Base-by-base conservation (phyloP, 2,113 vertebrate genomes). In the Girardinichthys multiradiatus region DNA sequence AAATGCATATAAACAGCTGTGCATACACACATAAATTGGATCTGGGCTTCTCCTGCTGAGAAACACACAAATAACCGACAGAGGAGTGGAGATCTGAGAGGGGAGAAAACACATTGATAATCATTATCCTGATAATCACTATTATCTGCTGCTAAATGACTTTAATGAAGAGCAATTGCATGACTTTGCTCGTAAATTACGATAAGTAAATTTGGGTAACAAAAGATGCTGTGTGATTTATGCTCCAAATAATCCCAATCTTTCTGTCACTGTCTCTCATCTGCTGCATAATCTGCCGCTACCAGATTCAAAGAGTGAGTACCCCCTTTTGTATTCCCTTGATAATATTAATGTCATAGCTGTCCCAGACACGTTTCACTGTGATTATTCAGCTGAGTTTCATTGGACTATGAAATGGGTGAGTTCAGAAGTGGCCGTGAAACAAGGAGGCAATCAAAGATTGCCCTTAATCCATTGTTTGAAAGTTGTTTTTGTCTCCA, bases 251-350 rank as follows among this genome's bases (percentile, higher is more conserved):
- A 72, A 73, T 76, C 57, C 74, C 60, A 74, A 63, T 86, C 48
- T 54, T n/a, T 89, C 57, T 76, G 19, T 86, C 73, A 75, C 65
- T 87, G 58, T 88, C 70, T 87, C 29, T 74, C 45, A 35, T 72
- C 85, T 79, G 79, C 81, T 85, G 85, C 93, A 13, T 76, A 66
- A 19, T 75, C 72, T 67, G 77, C 84, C 80, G 75, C 81, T 90
- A 89, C 87, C 94, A 99, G 97, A 94, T 99, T 99, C 94, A 99
- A 99, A 95, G 97, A 98, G 98, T 99, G 94, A 99, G 98, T 99
- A 96, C 79, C 60, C 11, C 79, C 75, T 83, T 62, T 80, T 64
- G 51, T 77, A 35, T 75, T 74, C 21, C 26, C 35, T 4, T 1
- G 66, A 63, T 76, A 42, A 83, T 83, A 84, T 82, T 71, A 73